phyloP scores from a whole-genome alignment of 2,113 vertebrate species.

The Proteles cristata region DNA sequence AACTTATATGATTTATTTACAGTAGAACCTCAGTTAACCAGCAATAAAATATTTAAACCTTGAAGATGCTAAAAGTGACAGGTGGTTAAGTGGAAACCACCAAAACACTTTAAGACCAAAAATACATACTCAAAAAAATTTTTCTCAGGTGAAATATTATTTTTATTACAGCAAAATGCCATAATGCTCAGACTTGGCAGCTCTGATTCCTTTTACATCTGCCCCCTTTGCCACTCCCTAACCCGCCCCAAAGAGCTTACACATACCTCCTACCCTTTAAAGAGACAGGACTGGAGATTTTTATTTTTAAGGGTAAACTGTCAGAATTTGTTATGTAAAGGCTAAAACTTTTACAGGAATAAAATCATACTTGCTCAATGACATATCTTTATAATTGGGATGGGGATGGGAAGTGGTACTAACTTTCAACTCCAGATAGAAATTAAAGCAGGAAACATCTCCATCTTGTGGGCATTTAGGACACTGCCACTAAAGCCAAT shows the following conservation, averaged over 20 bases:
- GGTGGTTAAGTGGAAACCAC: slow-evolving; percentile 26
- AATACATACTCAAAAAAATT: background rate
- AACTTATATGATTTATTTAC: slow-evolving; percentile 47
- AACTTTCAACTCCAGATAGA: slow-evolving; percentile 12
- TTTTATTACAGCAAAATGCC: slow-evolving; percentile 16
- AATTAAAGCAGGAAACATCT: slow-evolving; percentile 46
- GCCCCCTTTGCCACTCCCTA: background rate
- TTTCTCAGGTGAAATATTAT: background rate
- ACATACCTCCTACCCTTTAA: slow-evolving; percentile 9
- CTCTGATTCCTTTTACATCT: slow-evolving; percentile 2
- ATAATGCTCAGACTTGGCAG: slow-evolving; percentile 20
- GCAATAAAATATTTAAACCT: slow-evolving; percentile 56
- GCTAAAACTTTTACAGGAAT: slow-evolving; percentile 20
- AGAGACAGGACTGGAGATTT: slow-evolving; percentile 47
- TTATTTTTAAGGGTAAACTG: slow-evolving; percentile 63
- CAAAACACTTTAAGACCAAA: slow-evolving; percentile 26
- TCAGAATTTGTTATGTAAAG: slow-evolving; percentile 74
- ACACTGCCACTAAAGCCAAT: background rate
- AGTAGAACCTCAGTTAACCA: slow-evolving; percentile 75
- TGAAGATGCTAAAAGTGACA: slow-evolving; percentile 18
- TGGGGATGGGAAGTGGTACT: background rate
- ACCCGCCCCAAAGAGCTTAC: background rate
- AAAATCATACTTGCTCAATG: background rate
- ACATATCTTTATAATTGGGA: background rate
- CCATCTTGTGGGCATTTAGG: slow-evolving; percentile 21